These are phyloP conservation scores for Colletes gigas DNA, from an alignment of 1,140 invertebrate genomes.

Conservation along the genomic window DNA sequence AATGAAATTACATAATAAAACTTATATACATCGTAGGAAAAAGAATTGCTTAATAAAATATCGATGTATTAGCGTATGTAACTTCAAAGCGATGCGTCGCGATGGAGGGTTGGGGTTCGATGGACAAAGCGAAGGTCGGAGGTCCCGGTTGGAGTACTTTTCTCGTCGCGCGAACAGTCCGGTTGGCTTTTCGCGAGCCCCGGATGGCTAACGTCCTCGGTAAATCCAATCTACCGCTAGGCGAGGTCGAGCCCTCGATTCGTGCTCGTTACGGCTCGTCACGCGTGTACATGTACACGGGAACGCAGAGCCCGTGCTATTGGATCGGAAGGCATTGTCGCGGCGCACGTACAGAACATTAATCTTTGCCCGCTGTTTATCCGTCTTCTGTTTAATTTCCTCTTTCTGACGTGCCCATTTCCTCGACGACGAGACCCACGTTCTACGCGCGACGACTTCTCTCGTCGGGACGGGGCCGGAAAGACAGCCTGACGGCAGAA, in stretches of 20 bases:
- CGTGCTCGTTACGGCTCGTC: slow-evolving; percentile 10
- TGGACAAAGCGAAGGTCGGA: too few species aligned
- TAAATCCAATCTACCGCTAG: slow-evolving; percentile 44
- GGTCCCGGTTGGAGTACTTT: background rate
- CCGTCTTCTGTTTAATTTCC: slow-evolving; percentile 79
- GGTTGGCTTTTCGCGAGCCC: too few species aligned
- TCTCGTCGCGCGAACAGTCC: background rate
- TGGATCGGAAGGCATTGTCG: slow-evolving; percentile 19
- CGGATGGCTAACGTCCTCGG: background rate
- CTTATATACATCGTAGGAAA: too few species aligned
- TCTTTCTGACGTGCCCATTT: slow-evolving; percentile 75
- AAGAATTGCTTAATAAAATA: too few species aligned
- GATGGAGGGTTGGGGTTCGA: too few species aligned
- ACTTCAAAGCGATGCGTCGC: too few species aligned
- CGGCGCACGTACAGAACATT: slow-evolving; percentile 65
- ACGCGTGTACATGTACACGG: slow-evolving; percentile 4
- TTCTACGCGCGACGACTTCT: slow-evolving; percentile 24
- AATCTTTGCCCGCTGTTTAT: slow-evolving; percentile 74
- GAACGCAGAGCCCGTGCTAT: slow-evolving; percentile 18
- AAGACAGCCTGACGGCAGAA: background rate
- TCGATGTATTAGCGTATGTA: too few species aligned
- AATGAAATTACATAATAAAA: too few species aligned
- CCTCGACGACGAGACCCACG: slow-evolving; percentile 38
- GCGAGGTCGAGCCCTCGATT: slow-evolving; percentile 6
- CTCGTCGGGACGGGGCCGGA: slow-evolving; percentile 14